These are phyloP conservation scores for Ursus arctos DNA, from an alignment of 2,113 vertebrate species.

Conservation along the genomic window DNA sequence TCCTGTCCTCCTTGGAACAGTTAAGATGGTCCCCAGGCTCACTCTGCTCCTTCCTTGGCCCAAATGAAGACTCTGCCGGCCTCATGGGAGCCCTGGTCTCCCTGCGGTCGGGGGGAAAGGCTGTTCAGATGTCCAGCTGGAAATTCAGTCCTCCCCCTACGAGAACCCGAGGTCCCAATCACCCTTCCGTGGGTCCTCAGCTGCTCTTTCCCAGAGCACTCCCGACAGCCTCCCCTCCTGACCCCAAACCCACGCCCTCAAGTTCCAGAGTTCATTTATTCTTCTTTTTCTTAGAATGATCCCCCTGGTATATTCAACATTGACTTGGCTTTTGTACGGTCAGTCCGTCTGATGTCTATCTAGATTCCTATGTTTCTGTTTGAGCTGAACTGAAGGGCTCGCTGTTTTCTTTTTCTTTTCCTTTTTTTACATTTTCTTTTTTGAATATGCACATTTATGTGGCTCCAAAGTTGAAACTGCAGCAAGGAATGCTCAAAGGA, in stretches of 20 bases:
- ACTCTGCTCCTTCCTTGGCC: background rate
- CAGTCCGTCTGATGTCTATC: background rate
- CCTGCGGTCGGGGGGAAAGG: too few species aligned
- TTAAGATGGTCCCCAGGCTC: background rate
- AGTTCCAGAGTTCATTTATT: background rate
- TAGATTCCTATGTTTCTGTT: background rate
- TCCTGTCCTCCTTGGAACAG: background rate
- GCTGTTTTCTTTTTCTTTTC: background rate
- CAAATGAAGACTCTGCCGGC: background rate
- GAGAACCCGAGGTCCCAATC: background rate
- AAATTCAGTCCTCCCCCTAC: background rate
- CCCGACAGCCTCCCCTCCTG: background rate
- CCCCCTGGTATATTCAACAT: accelerated
- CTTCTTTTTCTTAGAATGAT: background rate
- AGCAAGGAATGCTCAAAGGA: background rate
- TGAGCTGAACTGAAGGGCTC: background rate
- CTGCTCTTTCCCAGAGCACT: too few species aligned
- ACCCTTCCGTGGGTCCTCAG: accelerated
- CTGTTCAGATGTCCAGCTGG: background rate
- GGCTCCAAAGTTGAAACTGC: background rate
- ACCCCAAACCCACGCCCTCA: too few species aligned
- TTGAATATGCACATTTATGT: background rate
- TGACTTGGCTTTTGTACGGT: accelerated
- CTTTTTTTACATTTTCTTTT: background rate
- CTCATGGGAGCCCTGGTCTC: background rate